These are phyloP conservation scores for Argyresthia goedartella DNA, from an alignment of 2,888 invertebrate genomes.

Conservation along the genomic window DNA sequence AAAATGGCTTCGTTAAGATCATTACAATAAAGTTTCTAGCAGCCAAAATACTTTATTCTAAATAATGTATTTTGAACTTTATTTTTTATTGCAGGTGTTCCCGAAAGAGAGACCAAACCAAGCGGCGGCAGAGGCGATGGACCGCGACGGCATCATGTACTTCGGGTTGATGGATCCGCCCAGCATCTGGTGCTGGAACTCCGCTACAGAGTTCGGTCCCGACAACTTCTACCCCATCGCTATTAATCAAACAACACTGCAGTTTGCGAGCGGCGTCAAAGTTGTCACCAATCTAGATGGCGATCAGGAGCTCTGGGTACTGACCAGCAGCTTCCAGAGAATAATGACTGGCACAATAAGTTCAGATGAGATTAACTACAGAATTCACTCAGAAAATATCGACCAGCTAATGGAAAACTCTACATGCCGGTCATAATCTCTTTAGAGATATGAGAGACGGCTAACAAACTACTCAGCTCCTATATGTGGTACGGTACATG, in stretches of 20 bases:
- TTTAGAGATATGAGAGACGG: slow-evolving; percentile 44
- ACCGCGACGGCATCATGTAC: slow-evolving; percentile 77
- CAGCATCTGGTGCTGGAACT: slow-evolving; percentile 82
- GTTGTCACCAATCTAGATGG: slow-evolving; percentile 68
- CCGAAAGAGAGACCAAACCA: slow-evolving; percentile 73
- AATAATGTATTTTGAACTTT: no score
- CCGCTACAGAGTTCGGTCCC: slow-evolving; percentile 67
- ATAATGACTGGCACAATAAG: slow-evolving; percentile 70
- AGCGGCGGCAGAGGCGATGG: slow-evolving; percentile 79
- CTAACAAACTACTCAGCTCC: slow-evolving; percentile 28
- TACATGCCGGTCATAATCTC: slow-evolving; percentile 54
- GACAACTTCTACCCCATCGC: slow-evolving; percentile 68
- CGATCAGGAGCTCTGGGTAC: slow-evolving; percentile 75
- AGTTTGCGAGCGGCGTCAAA: slow-evolving; percentile 82
- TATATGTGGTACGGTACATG: slow-evolving; percentile 37
- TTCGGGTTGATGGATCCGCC: slow-evolving; percentile 78
- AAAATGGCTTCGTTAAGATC: no score
- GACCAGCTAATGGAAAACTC: slow-evolving; percentile 67
- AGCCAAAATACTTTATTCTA: no score
- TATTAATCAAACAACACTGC: slow-evolving; percentile 72
- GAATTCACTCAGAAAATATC: slow-evolving; percentile 76
- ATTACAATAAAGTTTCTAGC: no score
- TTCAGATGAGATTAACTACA: slow-evolving; percentile 73
- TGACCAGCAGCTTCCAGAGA: slow-evolving; percentile 79
- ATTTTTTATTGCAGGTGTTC: slow-evolving; percentile 45